Evolutionary conservation across 1,140 invertebrate genomes (phyloP).

Genomic region (Hylyphantes graminicola): DNA sequence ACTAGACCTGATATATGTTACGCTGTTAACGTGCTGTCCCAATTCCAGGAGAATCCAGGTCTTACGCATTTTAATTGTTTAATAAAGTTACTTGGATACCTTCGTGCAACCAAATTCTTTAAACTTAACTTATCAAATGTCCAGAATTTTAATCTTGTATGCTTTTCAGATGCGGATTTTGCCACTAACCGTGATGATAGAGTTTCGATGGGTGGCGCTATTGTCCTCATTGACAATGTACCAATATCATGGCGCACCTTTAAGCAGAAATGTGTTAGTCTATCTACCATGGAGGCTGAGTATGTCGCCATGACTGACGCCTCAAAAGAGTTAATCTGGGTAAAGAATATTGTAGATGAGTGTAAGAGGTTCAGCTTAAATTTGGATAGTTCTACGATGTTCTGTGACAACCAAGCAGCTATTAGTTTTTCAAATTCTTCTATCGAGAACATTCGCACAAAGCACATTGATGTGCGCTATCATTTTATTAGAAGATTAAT

Average conservation of each 20-base stretch:
- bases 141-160: too few relatives aligned
- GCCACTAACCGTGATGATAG: too few relatives aligned
- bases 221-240: neutral
- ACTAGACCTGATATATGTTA: too few relatives aligned
- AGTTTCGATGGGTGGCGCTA: neutral
- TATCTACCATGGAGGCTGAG: neutral
- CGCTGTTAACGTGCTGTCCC: neutral
- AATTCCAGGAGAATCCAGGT: neutral
- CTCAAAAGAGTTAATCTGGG: neutral
- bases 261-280: neutral
- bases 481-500: neutral
- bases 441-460: neutral
- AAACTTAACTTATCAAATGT: too few relatives aligned
- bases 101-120: neutral
- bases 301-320: neutral
- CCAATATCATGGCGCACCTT: neutral
- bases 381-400: neutral
- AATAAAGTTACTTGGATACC: neutral
- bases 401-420: neutral
- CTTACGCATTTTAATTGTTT: neutral
- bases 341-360: neutral
- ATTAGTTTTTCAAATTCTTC: neutral
- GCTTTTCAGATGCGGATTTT: too few relatives aligned
- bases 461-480: neutral
- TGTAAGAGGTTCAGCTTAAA: neutral